phyloP scores from a whole-genome alignment of 2,113 vertebrate genomes.

The Bubalus kerabau region DNA sequence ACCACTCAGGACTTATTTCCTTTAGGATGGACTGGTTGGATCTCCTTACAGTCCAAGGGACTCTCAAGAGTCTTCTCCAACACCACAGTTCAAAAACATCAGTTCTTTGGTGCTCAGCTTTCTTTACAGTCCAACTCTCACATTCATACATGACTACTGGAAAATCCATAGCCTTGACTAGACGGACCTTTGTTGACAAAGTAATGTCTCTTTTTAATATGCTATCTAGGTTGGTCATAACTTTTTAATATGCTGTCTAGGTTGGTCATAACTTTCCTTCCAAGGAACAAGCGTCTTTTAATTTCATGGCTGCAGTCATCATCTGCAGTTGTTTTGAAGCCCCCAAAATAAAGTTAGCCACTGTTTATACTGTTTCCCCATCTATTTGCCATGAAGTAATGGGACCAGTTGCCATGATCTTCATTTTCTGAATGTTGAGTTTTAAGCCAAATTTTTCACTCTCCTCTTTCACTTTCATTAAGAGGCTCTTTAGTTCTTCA shows the following conservation, averaged over 20 bases:
- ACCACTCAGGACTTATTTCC: background rate
- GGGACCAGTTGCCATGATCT: background rate
- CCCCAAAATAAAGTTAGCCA: background rate
- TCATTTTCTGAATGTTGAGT: background rate
- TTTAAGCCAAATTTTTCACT: background rate
- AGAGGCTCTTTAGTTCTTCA: background rate
- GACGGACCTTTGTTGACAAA: background rate
- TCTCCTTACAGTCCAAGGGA: background rate
- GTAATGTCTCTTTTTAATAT: background rate
- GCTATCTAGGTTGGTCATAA: too few relatives aligned
- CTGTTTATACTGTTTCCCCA: background rate
- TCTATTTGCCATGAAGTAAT: background rate
- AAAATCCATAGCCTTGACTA: background rate
- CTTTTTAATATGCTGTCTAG: background rate
- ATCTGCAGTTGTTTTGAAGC: background rate
- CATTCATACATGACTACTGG: background rate
- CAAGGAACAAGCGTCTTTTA: background rate
- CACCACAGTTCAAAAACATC: too few relatives aligned
- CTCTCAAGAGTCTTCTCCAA: background rate
- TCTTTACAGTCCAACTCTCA: background rate
- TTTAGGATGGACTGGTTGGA: too few relatives aligned
- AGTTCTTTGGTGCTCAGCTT: fast-evolving
- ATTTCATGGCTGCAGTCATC: background rate
- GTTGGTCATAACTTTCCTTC: background rate
- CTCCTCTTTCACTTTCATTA: background rate